Conservation (phyloP, 2,113 vertebrate species). For the Microtus ochrogaster region DNA sequence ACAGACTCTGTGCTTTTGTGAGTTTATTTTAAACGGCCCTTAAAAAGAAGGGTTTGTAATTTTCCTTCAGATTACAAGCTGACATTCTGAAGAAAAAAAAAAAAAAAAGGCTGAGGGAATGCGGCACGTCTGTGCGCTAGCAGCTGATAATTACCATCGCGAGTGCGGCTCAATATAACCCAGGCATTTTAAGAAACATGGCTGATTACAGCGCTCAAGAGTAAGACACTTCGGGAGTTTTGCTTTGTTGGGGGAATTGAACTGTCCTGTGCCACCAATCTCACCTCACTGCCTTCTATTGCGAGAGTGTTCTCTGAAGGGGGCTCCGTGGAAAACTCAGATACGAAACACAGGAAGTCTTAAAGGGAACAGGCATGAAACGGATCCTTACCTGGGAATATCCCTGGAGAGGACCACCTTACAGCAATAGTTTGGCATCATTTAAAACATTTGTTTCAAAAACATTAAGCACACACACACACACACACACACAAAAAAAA, state of each 20-base stretch:
- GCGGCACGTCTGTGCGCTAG: slow-evolving; percentile 76
- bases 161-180: slow-evolving; percentile 82
- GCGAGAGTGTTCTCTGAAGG: slow-evolving; percentile 5
- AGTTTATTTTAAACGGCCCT: slow-evolving; percentile 80
- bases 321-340: neutral
- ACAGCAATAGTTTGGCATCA: neutral
- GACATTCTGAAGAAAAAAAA: slow-evolving; percentile 77
- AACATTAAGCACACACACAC: neutral
- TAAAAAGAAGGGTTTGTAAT: slow-evolving; percentile 78
- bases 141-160: slow-evolving; percentile 87
- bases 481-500: too few relatives aligned
- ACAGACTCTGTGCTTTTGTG: slow-evolving; percentile 38
- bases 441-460: slow-evolving; percentile 2
- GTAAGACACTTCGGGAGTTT: slow-evolving; percentile 78
- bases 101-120: slow-evolving; percentile 73
- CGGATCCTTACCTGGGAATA: neutral
- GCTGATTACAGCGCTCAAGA: slow-evolving; percentile 85
- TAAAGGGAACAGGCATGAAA: neutral
- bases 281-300: slow-evolving; percentile 54
- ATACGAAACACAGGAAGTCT: slow-evolving; percentile 20
- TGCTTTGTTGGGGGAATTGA: slow-evolving; percentile 85
- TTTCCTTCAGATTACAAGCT: slow-evolving; percentile 84
- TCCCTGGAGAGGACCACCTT: neutral
- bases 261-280: slow-evolving; percentile 72
- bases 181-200: slow-evolving; percentile 78